Percentiles rank a stretch among this genome's conserved stretches.
phyloP scores from a whole-genome alignment of 2,113 vertebrate species.

The Siphamia tubifer region DNA sequence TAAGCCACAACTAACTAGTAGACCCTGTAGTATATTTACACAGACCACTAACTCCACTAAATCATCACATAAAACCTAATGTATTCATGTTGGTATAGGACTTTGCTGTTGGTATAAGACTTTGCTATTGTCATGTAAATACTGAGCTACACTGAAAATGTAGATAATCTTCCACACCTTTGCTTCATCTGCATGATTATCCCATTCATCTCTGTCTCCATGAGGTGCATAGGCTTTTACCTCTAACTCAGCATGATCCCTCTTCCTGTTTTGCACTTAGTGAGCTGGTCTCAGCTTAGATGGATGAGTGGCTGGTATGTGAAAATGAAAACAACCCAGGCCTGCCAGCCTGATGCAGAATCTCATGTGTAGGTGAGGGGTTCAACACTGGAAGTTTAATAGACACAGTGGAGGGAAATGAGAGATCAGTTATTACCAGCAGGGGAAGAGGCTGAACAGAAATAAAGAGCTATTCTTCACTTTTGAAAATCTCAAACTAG shows the following conservation, averaged over 20 bases:
- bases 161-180: background rate
- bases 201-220: background rate
- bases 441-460: background rate
- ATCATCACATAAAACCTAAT: background rate
- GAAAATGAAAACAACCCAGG: background rate
- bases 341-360: slow-evolving; percentile 39
- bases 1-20: background rate
- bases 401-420: background rate
- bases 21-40: background rate
- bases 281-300: background rate
- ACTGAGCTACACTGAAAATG: background rate
- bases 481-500: no score
- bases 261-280: background rate
- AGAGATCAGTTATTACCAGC: background rate
- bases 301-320: background rate
- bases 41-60: background rate
- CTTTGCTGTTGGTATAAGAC: no score
- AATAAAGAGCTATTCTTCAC: no score
- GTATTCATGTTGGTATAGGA: no score
- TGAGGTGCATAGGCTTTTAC: background rate
- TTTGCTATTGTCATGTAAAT: no score
- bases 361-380: slow-evolving; percentile 42
- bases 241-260: background rate
- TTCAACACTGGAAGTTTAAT: background rate
- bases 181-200: background rate